Evolutionary conservation across 2,888 invertebrate genomes (phyloP), one percentile per base, ranked within the genome.

Genomic region (Eilema depressum): DNA sequence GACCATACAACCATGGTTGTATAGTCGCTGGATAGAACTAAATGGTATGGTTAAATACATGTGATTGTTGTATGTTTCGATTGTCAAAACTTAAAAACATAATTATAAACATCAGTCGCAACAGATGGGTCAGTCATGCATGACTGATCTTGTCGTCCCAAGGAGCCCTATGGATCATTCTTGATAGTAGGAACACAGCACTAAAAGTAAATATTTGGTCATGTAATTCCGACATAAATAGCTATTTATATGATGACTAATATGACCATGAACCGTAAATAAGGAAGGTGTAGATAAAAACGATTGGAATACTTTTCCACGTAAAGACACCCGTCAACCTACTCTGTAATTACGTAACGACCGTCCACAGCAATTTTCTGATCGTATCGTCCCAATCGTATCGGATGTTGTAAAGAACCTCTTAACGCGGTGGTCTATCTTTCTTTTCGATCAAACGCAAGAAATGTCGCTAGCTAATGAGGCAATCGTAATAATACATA

Each of bases 401-500:
- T 83, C 85, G 84, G 76, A 72, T 69, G 76, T 73, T 74, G 70
- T 83, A 82, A 85, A 86, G 68, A 64, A 66, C 68, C 69, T 78
- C 70, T 79, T 70, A 63, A 77, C 68, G 71, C 77, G 76, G 69
- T 78, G 74, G 76, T 74, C 75, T 82, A 82, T 82, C 84, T 81
- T 71, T 77, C 78, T 75, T 78, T 81, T 80, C 71, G 80, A 85
- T 86, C 84, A 80, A 78, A 79, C 76, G 70, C 80, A 81, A 85
- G 79, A 86, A 84, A 85, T 77, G 79, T 82, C 78, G 82, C 81
- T 77, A 74, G 77, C 80, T 86, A 85, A 86, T 86, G 83, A 85
- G 83, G 77, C 78, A 80, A 76, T 77, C 78, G 69, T 75, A 83
- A 75, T 82, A 76, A 76, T 79, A 75, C 75, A 61, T 68, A 74